A percentile compares a stretch with the other conserved stretches of the same genome.
Conservation (phyloP, 2,888 invertebrate genomes). For the Oxyteleia sp. region DNA sequence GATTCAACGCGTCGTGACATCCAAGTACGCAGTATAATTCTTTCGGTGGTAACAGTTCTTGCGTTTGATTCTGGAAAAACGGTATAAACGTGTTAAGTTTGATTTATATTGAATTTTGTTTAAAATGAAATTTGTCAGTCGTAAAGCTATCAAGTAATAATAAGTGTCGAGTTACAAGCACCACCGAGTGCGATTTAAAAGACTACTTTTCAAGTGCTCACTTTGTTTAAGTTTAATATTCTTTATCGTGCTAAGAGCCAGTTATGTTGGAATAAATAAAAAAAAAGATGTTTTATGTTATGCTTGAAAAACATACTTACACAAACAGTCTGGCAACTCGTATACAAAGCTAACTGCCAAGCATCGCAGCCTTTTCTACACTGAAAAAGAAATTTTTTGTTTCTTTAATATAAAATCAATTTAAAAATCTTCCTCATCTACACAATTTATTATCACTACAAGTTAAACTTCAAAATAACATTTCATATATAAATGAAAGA, state of each 20-base stretch:
- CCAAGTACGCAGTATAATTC: conserved; percentile 94
- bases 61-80: conserved; percentile 91
- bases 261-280: conserved; percentile 47
- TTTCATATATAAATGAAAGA: too few species aligned
- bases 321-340: conserved; percentile 93
- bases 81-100: too few species aligned
- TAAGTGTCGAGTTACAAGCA: not conserved
- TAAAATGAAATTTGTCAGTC: too few species aligned
- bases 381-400: conserved; percentile 89
- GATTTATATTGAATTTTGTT: too few species aligned
- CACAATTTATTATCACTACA: too few species aligned
- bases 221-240: conserved; percentile 22
- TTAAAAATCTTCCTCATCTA: too few species aligned
- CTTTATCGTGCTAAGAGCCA: conserved; percentile 17
- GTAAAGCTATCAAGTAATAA: not conserved
- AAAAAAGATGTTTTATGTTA: conserved; percentile 34
- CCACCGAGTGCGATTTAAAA: not conserved
- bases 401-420: conserved; percentile 56
- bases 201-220: not conserved
- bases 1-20: conserved; percentile 93
- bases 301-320: conserved; percentile 90
- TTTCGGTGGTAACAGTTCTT: conserved; percentile 91
- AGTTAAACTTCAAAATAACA: too few species aligned
- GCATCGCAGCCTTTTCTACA: conserved; percentile 93
- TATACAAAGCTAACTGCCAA: conserved; percentile 93